A percentile compares a stretch with the other conserved stretches of the same genome.
These are phyloP conservation scores for Dryomyza anilis DNA, from an alignment of 2,888 invertebrate genomes.

Conservation along the genomic window DNA sequence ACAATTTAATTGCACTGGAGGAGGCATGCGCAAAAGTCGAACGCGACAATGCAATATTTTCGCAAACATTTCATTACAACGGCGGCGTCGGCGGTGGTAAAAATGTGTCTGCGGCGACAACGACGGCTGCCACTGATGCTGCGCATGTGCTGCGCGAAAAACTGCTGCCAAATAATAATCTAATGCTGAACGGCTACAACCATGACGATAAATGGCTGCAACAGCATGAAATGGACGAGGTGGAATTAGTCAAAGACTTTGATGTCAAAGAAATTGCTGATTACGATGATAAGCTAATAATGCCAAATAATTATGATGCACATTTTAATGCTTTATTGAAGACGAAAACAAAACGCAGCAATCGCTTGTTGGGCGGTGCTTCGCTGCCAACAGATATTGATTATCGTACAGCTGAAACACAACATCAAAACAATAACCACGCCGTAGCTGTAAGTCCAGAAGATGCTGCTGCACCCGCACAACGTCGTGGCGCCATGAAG, in stretches of 20 bases:
- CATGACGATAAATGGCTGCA: constrained; percentile 40
- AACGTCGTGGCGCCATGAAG: constrained; percentile 8
- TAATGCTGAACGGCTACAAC: constrained; percentile 23
- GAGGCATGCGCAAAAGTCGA: too few species aligned
- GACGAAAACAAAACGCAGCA: constrained; percentile 42
- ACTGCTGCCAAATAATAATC: constrained; percentile 39
- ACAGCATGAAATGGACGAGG: constrained; percentile 29
- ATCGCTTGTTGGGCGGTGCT: constrained; percentile 21
- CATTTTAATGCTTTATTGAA: constrained; percentile 17
- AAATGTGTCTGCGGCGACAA: too few species aligned
- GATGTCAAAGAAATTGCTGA: constrained; percentile 34
- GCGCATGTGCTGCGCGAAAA: constrained; percentile 42
- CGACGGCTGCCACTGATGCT: not conserved
- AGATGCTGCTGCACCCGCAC: too few species aligned
- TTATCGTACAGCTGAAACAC: not conserved
- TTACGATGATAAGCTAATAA: constrained; percentile 14
- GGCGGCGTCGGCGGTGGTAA: too few species aligned
- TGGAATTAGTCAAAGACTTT: constrained; percentile 27
- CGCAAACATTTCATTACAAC: too few species aligned
- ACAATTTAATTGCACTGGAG: not conserved
- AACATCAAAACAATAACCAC: not conserved
- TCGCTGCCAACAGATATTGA: not conserved
- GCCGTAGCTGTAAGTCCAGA: not conserved
- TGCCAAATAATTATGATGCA: constrained; percentile 13
- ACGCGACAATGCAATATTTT: too few species aligned